Evolutionary conservation across 2,888 invertebrate genomes (phyloP).

Genomic region (Sthenelais limicola): DNA sequence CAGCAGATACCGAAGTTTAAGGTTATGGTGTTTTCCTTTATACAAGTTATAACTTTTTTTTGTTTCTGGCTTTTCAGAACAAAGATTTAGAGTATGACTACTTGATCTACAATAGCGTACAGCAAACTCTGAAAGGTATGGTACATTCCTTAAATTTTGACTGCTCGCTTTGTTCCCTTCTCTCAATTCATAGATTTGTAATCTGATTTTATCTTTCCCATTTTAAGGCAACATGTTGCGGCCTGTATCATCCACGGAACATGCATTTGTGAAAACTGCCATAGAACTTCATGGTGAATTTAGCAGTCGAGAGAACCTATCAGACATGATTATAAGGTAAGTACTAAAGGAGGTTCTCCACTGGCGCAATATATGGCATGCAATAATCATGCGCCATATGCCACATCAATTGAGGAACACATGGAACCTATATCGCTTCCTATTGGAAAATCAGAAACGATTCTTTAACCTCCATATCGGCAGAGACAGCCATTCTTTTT

Average conservation of each 20-base stretch:
- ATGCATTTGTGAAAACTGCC: conserved; percentile 51
- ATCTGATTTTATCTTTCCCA: not conserved
- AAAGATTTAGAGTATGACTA: conserved; percentile 49
- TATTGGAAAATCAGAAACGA: no score
- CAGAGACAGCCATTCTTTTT: no score
- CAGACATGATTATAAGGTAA: conserved; percentile 55
- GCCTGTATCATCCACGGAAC: conserved; percentile 48
- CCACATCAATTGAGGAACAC: no score
- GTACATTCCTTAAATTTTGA: no score
- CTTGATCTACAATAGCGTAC: conserved; percentile 52
- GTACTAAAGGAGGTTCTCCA: no score
- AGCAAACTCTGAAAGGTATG: conserved; percentile 52
- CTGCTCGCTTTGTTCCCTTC: no score
- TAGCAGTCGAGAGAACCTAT: conserved; percentile 48
- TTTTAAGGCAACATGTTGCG: conserved; percentile 52
- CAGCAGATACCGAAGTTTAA: no score
- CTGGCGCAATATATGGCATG: no score
- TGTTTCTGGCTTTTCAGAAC: conserved; percentile 46
- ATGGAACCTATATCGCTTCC: no score
- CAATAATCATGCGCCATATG: no score
- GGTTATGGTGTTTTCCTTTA: no score
- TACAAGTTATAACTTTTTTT: not conserved
- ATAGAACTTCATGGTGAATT: conserved; percentile 57
- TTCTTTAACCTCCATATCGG: no score
- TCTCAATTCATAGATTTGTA: not conserved